Conservation (phyloP, 2,113 vertebrate species). For the Grammomys dolichurus region DNA sequence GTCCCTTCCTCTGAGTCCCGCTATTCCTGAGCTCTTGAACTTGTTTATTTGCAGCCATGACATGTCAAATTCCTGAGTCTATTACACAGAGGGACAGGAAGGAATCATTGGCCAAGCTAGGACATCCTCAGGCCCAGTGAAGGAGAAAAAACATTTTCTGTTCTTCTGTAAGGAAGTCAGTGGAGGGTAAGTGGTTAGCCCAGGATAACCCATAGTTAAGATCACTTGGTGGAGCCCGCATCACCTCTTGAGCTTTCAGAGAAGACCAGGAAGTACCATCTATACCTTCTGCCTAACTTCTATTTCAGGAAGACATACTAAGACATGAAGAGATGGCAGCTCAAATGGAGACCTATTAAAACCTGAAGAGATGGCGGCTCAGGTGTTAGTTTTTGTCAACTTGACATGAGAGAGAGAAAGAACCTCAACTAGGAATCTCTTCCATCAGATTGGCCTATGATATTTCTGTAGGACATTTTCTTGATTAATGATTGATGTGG, state of each 20-base stretch:
- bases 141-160: not conserved
- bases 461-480: not conserved
- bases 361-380: not conserved
- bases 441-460: not conserved
- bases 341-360: not conserved
- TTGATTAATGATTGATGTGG: not conserved
- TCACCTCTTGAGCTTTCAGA: constrained; percentile 7
- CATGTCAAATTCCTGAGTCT: constrained; percentile 10
- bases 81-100: not conserved
- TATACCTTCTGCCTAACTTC: constrained; percentile 7
- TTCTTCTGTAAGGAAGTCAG: not conserved
- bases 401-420: not conserved
- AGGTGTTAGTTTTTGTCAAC: not conserved
- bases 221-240: not conserved
- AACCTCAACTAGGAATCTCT: not conserved
- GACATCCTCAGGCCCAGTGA: not conserved
- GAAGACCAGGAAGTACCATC: not conserved
- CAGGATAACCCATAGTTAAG: not conserved
- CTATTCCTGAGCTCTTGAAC: constrained; percentile 25
- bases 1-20: constrained; percentile 48
- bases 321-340: not conserved
- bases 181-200: not conserved
- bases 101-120: not conserved
- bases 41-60: constrained; percentile 45
- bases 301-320: constrained; percentile 14